Percentiles rank a stretch among this genome's conserved stretches.
phyloP scores from a whole-genome alignment of 2,797 vertebrate species.

The Aulostomus chinensis region DNA sequence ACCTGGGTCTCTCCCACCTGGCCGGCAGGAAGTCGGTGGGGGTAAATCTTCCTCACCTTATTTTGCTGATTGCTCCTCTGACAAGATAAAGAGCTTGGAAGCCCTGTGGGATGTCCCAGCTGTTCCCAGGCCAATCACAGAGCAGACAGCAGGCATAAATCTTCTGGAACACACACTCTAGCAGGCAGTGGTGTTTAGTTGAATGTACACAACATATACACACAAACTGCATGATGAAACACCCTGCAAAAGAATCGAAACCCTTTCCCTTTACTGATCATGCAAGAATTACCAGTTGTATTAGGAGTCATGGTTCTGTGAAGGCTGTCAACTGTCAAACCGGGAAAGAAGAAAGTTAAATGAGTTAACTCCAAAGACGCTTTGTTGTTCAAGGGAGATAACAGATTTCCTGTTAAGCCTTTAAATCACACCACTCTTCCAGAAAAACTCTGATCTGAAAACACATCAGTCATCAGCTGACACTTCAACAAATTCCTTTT shows the following conservation, averaged over 20 bases:
- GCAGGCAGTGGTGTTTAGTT: constrained; percentile 30
- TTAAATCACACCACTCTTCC: background rate
- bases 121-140: constrained; percentile 53
- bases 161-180: constrained; percentile 21
- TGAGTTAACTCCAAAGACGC: constrained; percentile 3
- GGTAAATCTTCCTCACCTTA: constrained; percentile 67
- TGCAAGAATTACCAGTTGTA: constrained; percentile 13
- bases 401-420: background rate
- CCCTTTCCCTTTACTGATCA: constrained; percentile 13
- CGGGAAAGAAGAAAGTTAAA: constrained; percentile 12
- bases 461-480: too few species aligned
- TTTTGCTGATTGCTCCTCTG: constrained; percentile 70
- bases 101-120: constrained; percentile 34
- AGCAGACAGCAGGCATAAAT: constrained; percentile 47
- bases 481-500: too few species aligned
- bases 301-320: constrained; percentile 6
- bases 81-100: constrained; percentile 68
- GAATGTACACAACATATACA: constrained; percentile 22
- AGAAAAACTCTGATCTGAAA: background rate
- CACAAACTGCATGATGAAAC: constrained; percentile 24
- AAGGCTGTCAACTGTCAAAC: constrained; percentile 15
- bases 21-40: constrained; percentile 3
- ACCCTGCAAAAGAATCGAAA: constrained; percentile 22
- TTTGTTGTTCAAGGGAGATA: background rate
- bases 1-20: constrained; percentile 12